Conservation (phyloP, 1,140 invertebrate species). For the Solen grandis region DNA sequence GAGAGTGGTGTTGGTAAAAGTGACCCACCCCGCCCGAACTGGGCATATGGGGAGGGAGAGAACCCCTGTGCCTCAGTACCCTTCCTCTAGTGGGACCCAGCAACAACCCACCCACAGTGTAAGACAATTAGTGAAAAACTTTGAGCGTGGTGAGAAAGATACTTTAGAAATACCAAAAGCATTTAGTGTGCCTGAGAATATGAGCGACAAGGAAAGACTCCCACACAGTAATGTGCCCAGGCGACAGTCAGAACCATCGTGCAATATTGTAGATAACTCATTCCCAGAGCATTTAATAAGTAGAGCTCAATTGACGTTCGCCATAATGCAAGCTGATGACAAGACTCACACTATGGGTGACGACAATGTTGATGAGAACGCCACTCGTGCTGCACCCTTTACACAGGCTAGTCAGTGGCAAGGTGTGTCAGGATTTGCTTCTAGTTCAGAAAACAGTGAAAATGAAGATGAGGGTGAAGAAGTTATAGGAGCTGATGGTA, state of each 20-base stretch:
- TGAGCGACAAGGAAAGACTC: slow-evolving; percentile 48
- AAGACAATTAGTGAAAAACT: slow-evolving; percentile 43
- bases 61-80: too few relatives aligned
- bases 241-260: slow-evolving; percentile 52
- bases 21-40: too few relatives aligned
- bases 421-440: slow-evolving; percentile 73
- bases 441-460: slow-evolving; percentile 74
- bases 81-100: too few relatives aligned
- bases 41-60: too few relatives aligned
- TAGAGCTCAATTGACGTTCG: slow-evolving; percentile 72
- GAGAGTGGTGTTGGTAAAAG: slow-evolving; percentile 40
- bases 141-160: slow-evolving; percentile 42
- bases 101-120: slow-evolving; percentile 48
- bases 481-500: slow-evolving; percentile 57
- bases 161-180: slow-evolving; percentile 41
- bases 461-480: slow-evolving; percentile 65
- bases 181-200: slow-evolving; percentile 52
- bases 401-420: slow-evolving; percentile 79
- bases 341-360: slow-evolving; percentile 76
- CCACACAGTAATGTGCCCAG: slow-evolving; percentile 51
- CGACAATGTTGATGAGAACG: slow-evolving; percentile 77
- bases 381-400: slow-evolving; percentile 78
- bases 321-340: slow-evolving; percentile 74
- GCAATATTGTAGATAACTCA: slow-evolving; percentile 64
- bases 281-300: slow-evolving; percentile 65